A percentile compares a stretch with the other conserved stretches of the same genome.
Conservation (phyloP, 1,140 invertebrate species). For the Heliconius melpomene region DNA sequence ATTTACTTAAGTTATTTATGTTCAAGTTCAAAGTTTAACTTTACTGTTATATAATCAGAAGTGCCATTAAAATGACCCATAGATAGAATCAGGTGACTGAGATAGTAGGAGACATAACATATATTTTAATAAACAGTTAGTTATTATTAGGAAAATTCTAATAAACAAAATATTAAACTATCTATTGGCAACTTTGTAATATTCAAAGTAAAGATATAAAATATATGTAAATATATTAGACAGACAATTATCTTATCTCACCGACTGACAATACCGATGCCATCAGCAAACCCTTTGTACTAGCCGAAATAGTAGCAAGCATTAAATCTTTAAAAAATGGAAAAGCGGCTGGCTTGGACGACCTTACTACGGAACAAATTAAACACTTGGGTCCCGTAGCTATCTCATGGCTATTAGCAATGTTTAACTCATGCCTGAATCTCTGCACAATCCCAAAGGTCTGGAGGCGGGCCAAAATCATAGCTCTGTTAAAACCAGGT, state of each 20-base stretch:
- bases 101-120: background rate
- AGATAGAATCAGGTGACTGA: background rate
- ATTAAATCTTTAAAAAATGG: too few species aligned
- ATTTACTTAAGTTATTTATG: background rate
- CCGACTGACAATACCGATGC: too few species aligned
- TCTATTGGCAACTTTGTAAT: conserved; percentile 30
- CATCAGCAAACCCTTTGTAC: too few species aligned
- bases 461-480: too few species aligned
- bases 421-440: too few species aligned
- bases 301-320: too few species aligned
- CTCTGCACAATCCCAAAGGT: too few species aligned
- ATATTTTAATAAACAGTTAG: background rate
- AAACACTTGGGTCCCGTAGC: too few species aligned
- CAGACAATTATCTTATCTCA: conserved; percentile 38
- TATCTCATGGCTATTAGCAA: too few species aligned
- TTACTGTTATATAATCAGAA: background rate
- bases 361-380: too few species aligned
- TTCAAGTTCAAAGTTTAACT: background rate
- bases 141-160: conserved; percentile 21
- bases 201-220: conserved; percentile 28
- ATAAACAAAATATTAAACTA: conserved; percentile 7
- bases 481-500: too few species aligned
- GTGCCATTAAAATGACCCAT: background rate
- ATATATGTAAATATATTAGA: conserved; percentile 26
- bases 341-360: too few species aligned